These are phyloP conservation scores for Miniopterus natalensis DNA, from an alignment of 2,113 vertebrate genomes.

Conservation along the genomic window DNA sequence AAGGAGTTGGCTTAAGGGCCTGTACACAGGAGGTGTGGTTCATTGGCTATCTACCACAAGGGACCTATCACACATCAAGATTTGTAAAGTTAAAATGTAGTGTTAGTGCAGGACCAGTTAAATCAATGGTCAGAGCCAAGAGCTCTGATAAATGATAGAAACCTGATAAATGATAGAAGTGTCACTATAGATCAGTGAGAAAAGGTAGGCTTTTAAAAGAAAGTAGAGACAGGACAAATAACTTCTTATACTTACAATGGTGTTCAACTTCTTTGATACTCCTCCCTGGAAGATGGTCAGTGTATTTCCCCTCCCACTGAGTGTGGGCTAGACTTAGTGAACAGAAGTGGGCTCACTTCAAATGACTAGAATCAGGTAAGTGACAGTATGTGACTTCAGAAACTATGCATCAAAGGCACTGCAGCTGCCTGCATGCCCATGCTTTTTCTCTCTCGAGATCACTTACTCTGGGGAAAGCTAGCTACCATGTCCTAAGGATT, in stretches of 20 bases:
- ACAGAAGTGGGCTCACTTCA: slow-evolving; percentile 9
- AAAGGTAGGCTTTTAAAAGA: background rate
- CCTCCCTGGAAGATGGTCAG: background rate
- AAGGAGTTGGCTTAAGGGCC: too few relatives aligned
- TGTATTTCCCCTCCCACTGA: background rate
- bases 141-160: background rate
- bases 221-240: background rate
- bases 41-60: background rate
- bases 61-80: background rate
- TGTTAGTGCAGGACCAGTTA: too few relatives aligned
- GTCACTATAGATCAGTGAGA: background rate
- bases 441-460: background rate
- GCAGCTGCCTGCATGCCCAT: background rate
- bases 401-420: background rate
- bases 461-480: background rate
- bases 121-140: background rate
- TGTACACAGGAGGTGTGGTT: background rate
- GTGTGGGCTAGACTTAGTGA: background rate
- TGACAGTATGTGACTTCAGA: slow-evolving; percentile 38
- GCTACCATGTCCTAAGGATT: background rate
- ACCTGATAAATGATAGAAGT: background rate
- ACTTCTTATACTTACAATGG: background rate
- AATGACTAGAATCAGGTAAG: background rate
- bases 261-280: background rate
- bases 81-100: background rate